Evolutionary conservation across 64 coral and sea anemone species (phyloP).

Genomic region (Anthopleura sola): DNA sequence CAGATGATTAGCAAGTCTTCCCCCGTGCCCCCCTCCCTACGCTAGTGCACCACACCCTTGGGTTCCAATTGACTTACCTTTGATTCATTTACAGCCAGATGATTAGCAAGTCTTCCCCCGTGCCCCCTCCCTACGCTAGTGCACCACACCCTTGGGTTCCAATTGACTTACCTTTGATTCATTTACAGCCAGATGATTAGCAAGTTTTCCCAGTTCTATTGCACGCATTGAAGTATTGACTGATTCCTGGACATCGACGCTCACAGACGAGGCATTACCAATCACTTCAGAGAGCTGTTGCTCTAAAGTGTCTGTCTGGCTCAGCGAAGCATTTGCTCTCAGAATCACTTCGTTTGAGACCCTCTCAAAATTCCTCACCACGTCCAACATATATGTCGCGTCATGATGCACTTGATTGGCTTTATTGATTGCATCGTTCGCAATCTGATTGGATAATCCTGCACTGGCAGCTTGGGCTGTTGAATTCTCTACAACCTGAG

Average conservation of each 20-base stretch:
- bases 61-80: no score
- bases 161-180: constrained; percentile 21
- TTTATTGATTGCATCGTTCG: constrained; percentile 1
- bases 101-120: no score
- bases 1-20: no score
- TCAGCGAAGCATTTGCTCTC: constrained; percentile 23
- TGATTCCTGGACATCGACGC: constrained; percentile 6
- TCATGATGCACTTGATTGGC: constrained; percentile 16
- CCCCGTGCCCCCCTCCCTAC: no score
- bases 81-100: no score
- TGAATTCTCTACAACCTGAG: constrained; percentile 19
- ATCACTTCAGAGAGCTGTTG: constrained; percentile 2
- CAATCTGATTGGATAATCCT: constrained; percentile 14
- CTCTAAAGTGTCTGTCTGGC: background rate
- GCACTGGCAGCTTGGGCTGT: background rate
- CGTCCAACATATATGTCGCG: constrained; percentile 23
- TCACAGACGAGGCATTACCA: constrained; percentile 12
- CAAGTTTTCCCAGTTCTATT: background rate
- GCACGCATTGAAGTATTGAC: constrained; percentile 8
- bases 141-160: no score
- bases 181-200: background rate
- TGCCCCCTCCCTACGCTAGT: no score
- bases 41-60: no score
- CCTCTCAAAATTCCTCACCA: constrained; percentile 23
- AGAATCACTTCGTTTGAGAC: constrained; percentile 17